phyloP scores from a whole-genome alignment of 2,113 vertebrate species.

The Pseudorasbora parva region DNA sequence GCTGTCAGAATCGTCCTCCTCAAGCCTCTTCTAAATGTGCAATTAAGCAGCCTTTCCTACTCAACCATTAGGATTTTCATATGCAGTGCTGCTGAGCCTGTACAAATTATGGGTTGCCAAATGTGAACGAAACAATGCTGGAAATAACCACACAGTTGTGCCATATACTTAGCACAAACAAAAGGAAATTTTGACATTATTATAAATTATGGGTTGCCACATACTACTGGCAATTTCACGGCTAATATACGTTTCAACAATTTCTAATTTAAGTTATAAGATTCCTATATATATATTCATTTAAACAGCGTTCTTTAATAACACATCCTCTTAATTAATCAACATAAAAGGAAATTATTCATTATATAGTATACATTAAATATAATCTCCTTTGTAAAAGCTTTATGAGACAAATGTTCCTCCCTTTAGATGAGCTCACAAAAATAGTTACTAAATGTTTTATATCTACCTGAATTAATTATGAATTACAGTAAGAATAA shows the following conservation, averaged over 20 bases:
- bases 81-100: not conserved
- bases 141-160: not conserved
- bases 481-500: too few relatives aligned
- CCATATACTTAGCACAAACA: not conserved
- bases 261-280: not conserved
- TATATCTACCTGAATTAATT: too few relatives aligned
- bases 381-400: too few relatives aligned
- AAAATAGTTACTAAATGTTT: too few relatives aligned
- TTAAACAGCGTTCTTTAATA: not conserved
- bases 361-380: too few relatives aligned
- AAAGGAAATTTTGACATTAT: not conserved
- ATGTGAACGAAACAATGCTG: not conserved
- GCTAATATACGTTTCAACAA: not conserved
- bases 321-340: too few relatives aligned
- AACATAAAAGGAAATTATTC: too few relatives aligned
- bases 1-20: not conserved
- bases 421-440: too few relatives aligned
- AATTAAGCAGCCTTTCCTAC: conserved; percentile 9
- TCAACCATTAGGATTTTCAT: not conserved
- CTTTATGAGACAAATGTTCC: too few relatives aligned
- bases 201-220: not conserved
- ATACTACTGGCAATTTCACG: not conserved
- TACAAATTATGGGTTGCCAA: not conserved
- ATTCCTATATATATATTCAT: too few relatives aligned
- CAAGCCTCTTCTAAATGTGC: not conserved